Evolutionary conservation across 2,113 vertebrate genomes (phyloP).

Genomic region (Vanacampus margaritifer): DNA sequence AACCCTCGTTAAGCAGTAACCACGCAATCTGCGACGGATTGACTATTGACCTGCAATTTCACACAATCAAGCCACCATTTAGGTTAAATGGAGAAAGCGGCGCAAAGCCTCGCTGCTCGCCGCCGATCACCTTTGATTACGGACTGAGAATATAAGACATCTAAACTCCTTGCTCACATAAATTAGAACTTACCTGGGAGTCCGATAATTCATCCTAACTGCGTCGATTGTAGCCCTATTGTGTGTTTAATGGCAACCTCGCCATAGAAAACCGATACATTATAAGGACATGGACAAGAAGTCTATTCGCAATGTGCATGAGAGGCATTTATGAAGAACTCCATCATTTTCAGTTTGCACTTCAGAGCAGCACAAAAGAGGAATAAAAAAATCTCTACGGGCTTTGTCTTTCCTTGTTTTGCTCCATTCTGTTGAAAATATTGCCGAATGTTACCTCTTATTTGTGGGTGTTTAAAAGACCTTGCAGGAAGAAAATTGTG

Average conservation of each 20-base stretch:
- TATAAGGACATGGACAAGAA: neutral
- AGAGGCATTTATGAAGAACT: constrained; percentile 37
- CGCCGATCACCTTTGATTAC: constrained; percentile 27
- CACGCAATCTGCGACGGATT: constrained; percentile 26
- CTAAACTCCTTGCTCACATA: constrained; percentile 11
- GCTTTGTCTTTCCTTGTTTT: neutral
- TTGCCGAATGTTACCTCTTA: neutral
- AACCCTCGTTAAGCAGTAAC: constrained; percentile 14
- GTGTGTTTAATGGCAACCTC: neutral
- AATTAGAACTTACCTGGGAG: constrained; percentile 8
- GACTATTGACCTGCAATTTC: constrained; percentile 34
- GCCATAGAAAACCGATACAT: neutral
- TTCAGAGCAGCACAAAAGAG: constrained; percentile 27
- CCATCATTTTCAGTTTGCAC: constrained; percentile 10
- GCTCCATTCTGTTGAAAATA: neutral
- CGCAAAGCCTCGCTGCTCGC: constrained; percentile 20
- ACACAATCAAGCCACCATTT: constrained; percentile 29
- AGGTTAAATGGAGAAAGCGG: constrained; percentile 17
- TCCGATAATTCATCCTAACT: neutral
- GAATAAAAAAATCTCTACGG: neutral
- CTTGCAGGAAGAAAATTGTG: neutral
- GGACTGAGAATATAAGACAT: constrained; percentile 16
- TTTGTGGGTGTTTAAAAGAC: neutral
- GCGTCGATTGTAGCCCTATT: neutral
- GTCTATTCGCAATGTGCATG: constrained; percentile 34